phyloP scores from a whole-genome alignment of 2,797 vertebrate genomes.

The Cryptoprocta ferox region DNA sequence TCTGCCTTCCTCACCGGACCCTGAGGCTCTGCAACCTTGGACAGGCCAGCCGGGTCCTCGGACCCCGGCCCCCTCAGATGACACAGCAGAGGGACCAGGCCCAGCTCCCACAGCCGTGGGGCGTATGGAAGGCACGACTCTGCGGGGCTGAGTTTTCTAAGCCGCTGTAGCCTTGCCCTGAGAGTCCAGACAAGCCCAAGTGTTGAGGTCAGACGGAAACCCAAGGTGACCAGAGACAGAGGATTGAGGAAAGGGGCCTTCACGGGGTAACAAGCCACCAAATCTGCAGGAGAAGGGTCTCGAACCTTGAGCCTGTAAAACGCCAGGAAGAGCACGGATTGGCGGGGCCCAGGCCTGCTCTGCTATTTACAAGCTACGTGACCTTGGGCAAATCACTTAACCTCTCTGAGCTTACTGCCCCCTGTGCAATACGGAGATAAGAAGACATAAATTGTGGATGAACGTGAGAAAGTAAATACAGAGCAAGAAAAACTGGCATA shows the following conservation, averaged over 20 bases:
- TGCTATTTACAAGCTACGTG: not conserved
- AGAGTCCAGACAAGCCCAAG: not conserved
- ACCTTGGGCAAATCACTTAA: not conserved
- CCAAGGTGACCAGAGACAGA: not conserved
- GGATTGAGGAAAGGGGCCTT: not conserved
- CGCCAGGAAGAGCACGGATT: not conserved
- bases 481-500: not conserved
- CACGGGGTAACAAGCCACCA: not conserved
- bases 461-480: not conserved
- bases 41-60: not conserved
- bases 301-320: not conserved
- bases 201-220: not conserved
- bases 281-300: not conserved
- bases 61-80: not conserved
- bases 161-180: not conserved
- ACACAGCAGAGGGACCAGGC: not conserved
- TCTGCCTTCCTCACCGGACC: not conserved
- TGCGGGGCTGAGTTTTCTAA: not conserved
- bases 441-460: not conserved
- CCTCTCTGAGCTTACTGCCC: not conserved
- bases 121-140: accelerated
- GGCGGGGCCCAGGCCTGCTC: not conserved
- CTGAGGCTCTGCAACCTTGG: not conserved
- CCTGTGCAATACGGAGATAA: not conserved
- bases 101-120: accelerated